Evolutionary conservation across 2,797 vertebrate species (phyloP), one percentile per base, ranked within the genome.

Genomic region (Crypturellus tataupa): DNA sequence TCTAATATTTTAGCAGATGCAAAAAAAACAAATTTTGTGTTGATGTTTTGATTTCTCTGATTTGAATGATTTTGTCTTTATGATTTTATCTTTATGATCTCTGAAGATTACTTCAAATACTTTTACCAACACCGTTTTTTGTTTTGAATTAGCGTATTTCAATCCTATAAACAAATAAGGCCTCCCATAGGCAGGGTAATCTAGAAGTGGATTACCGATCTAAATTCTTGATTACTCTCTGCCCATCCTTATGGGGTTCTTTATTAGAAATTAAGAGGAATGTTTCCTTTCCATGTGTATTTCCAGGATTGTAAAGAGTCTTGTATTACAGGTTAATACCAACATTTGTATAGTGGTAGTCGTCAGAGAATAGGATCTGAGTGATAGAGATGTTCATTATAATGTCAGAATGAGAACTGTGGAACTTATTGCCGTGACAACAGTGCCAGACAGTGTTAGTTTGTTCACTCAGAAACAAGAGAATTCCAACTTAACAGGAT

Each of bases 371-470:
- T 63, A 53, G 55, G 6, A 10, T 18, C 49, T 89, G 91, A 89
- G 77, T 76, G 91, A 79, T 62, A 27, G 46, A 33, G 39, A 31
- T 87, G 44, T 56, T 86, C 63, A 33, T 91, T 75, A 20, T 24
- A 60, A 9, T 76, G 84, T 86, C 81, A 90, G 83, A 65, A 62
- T 63, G 71, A 85, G 53, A 85, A 35, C 27, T 1, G 1, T 51
- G 79, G 58, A 49, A 71, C 33, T 71, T 86, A 88, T 69, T 90
- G 80, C 62, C 1, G 2, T 84, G 79, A 60, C 72, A 89, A 65
- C 63, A 56, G 72, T 95, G 80, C 80, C 94, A 91, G 80, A 70
- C 55, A 70, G 53, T 5, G 55, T 92, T 89, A 73, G 35, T 2
- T 2, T 56, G 76, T 51, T 82, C 18, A 23, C 33, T 82, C 64